Evolutionary conservation across 2,797 vertebrate genomes (phyloP), one percentile per base, ranked within the genome.

Genomic region (Sebastes wilsoni): DNA sequence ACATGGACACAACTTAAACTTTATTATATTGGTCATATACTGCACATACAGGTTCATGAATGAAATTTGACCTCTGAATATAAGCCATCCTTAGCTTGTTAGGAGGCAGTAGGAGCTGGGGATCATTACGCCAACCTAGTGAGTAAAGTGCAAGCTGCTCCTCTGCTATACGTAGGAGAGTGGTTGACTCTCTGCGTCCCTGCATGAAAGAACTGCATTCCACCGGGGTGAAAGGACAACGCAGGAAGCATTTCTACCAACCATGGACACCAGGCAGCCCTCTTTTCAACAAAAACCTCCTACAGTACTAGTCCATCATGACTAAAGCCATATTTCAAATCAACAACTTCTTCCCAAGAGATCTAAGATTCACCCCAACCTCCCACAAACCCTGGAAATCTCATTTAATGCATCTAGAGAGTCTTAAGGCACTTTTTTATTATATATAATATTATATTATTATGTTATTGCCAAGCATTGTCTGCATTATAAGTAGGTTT

Each of bases 311-410:
- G 60, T 81, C 73, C 71, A 77, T 88, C 83, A 81, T 59, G 64
- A 77, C 76, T 36, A 49, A 68, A 84, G 56, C 62, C 67, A 85
- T 84, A 75, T 30, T 56, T 89, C 86, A 85, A 66, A 56, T 28
- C 66, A 67, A 62, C 73, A 81, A 49, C 55, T 68, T 82, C 75
- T 77, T 65, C 38, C 38, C 38, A 16, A 42, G 38, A 42, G 38
- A 42, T 16, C 18, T 36, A 72, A 60, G 38, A 76, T 32, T 62
- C 64, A 32, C 2, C 8, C 72, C 69, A 75, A 88, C 82, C 74
- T 82, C 77, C 70, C 67, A 80, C 32, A 85, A 13, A 75, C 55
- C 66, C 58, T 58, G 61, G 42, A 75, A 82, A 77, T 75, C 60
- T 71, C 18, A 52, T 68, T 55, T 22, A 52, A 16, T 28, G 32